Percentiles rank a stretch among this genome's conserved stretches.
Evolutionary conservation across 92 coral and sea anemone species (phyloP).

Genomic region (Epizoanthus scotinus): DNA sequence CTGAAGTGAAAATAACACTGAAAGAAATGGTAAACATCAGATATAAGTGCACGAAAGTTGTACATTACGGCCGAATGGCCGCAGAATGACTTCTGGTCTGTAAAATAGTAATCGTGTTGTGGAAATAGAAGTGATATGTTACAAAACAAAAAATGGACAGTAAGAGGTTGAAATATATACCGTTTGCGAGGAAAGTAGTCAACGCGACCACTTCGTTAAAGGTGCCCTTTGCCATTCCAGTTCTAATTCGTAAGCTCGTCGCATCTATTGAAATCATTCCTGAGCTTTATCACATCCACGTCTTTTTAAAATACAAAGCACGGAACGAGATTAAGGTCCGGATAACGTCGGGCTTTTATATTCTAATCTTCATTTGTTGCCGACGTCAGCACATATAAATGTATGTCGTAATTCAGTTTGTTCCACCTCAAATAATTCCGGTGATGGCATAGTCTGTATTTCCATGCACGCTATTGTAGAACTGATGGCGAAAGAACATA

Average conservation of each 20-base stretch:
- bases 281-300: not conserved
- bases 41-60: not conserved
- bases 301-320: too few species aligned
- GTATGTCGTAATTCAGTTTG: not conserved
- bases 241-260: not conserved
- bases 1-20: conserved; percentile 1
- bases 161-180: not conserved
- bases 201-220: conserved; percentile 17
- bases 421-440: not conserved
- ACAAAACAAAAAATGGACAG: not conserved
- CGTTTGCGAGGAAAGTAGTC: conserved; percentile 25
- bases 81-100: not conserved
- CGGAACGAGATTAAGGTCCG: not conserved
- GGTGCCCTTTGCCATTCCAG: conserved; percentile 20
- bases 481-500: too few species aligned
- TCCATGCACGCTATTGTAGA: not conserved
- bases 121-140: too few species aligned
- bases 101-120: too few species aligned
- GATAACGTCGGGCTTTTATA: not conserved
- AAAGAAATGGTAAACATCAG: not conserved
- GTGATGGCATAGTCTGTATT: not conserved
- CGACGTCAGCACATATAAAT: conserved; percentile 9
- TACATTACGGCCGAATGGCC: not conserved
- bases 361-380: not conserved
- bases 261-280: not conserved